phyloP scores from a whole-genome alignment of 2,888 invertebrate genomes.

The Acleris holmiana region DNA sequence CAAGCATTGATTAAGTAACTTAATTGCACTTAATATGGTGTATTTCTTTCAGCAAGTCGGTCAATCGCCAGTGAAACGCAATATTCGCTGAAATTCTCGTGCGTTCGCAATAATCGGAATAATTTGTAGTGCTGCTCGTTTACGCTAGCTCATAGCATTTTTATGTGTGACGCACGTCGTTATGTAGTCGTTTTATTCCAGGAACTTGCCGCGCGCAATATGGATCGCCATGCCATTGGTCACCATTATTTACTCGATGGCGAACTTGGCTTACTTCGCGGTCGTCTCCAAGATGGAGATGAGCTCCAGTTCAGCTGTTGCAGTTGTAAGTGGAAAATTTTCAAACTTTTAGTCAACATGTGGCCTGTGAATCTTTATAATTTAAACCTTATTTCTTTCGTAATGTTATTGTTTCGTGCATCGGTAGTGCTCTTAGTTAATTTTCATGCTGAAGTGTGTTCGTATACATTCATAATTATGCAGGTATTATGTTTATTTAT shows the following conservation, averaged over 20 bases:
- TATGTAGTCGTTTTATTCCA: conserved; percentile 66
- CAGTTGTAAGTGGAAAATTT: conserved; percentile 86
- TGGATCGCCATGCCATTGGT: conserved; percentile 97
- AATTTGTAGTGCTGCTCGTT: conserved; percentile 11
- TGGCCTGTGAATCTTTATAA: neutral
- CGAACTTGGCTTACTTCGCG: conserved; percentile 96
- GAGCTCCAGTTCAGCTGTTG: conserved; percentile 92
- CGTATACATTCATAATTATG: no score
- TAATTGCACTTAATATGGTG: no score
- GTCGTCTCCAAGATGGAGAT: conserved; percentile 93
- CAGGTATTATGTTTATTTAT: no score
- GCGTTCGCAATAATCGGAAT: neutral
- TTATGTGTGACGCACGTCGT: conserved; percentile 31
- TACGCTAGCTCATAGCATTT: conserved; percentile 19
- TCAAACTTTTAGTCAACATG: neutral
- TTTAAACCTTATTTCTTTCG: neutral
- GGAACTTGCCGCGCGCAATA: conserved; percentile 96
- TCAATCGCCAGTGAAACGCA: neutral
- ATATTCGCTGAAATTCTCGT: conserved; percentile 1
- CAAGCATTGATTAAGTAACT: no score
- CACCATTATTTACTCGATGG: conserved; percentile 94
- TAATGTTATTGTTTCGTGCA: no score
- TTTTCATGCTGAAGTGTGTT: no score
- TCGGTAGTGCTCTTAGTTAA: no score
- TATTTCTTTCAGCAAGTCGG: no score